phyloP scores from a whole-genome alignment of 1,140 invertebrate genomes.

The Diorhabda elongata region DNA sequence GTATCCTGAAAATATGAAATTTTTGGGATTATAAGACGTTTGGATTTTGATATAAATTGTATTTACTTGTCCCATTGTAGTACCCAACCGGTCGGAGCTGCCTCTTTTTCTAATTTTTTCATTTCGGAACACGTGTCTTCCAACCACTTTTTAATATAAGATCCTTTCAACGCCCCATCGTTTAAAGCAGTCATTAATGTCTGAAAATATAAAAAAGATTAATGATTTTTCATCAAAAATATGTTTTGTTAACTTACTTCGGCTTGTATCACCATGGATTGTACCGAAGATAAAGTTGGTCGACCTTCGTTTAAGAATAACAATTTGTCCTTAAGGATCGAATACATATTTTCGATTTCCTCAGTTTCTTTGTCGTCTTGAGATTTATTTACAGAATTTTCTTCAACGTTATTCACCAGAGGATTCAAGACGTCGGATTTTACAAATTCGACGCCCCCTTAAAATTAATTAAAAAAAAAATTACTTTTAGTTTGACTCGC shows the following conservation, averaged over 20 bases:
- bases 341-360: constrained; percentile 34
- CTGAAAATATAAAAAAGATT: constrained; percentile 44
- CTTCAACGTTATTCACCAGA: constrained; percentile 6
- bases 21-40: too few relatives aligned
- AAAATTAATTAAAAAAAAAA: background rate
- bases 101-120: constrained; percentile 56
- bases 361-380: constrained; percentile 28
- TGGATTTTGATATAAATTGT: too few relatives aligned
- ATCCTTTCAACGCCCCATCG: constrained; percentile 54
- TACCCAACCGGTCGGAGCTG: constrained; percentile 64
- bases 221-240: background rate
- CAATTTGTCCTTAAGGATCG: constrained; percentile 53
- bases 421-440: constrained; percentile 45
- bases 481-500: too few relatives aligned
- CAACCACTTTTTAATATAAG: constrained; percentile 60
- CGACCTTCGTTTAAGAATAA: constrained; percentile 61
- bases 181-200: constrained; percentile 61
- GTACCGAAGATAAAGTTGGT: constrained; percentile 57
- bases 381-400: constrained; percentile 22
- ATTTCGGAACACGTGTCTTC: constrained; percentile 56
- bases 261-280: constrained; percentile 62
- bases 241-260: constrained; percentile 49
- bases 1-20: constrained; percentile 53
- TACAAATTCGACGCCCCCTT: constrained; percentile 43
- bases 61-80: constrained; percentile 72